Evolutionary conservation across 2,113 vertebrate species (phyloP).

Genomic region (Columba janthina): DNA sequence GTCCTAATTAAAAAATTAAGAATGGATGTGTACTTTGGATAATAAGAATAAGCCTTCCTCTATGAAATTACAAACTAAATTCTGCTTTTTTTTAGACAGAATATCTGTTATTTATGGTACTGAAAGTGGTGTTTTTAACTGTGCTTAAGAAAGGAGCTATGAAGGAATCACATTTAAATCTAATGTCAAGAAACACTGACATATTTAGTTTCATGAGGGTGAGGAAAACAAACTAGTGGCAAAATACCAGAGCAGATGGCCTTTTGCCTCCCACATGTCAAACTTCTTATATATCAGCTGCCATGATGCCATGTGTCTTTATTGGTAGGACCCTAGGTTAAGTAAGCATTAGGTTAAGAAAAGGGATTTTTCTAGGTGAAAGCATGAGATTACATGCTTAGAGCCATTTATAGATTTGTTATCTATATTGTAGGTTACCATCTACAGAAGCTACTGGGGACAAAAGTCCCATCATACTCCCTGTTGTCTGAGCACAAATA

Average conservation of each 20-base stretch:
- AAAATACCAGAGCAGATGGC: neutral
- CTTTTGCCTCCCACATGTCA: neutral
- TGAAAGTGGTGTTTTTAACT: neutral
- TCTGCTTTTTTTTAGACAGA: neutral
- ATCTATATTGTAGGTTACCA: neutral
- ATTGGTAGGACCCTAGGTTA: neutral
- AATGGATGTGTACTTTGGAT: neutral
- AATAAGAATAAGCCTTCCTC: neutral
- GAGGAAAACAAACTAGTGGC: neutral
- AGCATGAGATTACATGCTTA: neutral
- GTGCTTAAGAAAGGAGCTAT: neutral
- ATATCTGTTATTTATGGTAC: fast-evolving
- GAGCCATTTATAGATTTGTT: neutral
- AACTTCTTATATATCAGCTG: neutral
- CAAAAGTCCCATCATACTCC: neutral
- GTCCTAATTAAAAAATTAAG: neutral
- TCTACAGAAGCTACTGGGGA: neutral
- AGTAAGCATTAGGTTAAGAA: neutral
- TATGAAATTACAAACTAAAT: neutral
- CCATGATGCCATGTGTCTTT: neutral
- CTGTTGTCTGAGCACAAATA: neutral
- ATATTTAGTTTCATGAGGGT: neutral
- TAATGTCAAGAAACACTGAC: neutral
- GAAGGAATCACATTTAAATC: neutral
- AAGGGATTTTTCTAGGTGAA: neutral